Base-by-base conservation (phyloP, 2,888 invertebrate genomes). In the Ormyrus thymus region DNA sequence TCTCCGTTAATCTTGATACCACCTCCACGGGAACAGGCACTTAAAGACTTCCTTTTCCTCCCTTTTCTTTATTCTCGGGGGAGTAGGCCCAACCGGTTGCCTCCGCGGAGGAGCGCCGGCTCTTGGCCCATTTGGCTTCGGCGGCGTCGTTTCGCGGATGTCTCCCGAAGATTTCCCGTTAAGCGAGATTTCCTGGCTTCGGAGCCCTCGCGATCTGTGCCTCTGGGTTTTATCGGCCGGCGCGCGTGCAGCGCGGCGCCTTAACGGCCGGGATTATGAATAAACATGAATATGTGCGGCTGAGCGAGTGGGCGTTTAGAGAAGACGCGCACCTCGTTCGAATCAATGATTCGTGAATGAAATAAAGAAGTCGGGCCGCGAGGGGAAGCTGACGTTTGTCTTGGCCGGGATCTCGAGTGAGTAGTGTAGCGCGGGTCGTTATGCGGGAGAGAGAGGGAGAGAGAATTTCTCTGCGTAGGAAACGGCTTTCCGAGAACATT, bases 1-100 rank as follows among this genome's bases (percentile, higher is more conserved):
- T 83, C 29, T 29, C 29, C 29, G 29, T 29, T 82, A 81, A 83
- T 82, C 83, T 82, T 78, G 83, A 83, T 83, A 81, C 80, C 79
- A 58, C 65, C 46, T 9, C 50, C 13, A 45, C 58, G 79, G 51
- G 62, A 62, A 65, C 70, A 65, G 46, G 69, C 56, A 59, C 62
- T 70, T 75, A 79, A 70, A 64, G 79, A 79, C 79, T 65, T 70
- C 65, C 70, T 61, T 58, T 43, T 53, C 61, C 50, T 51, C 45
- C 13, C 15, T 7, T 62, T n/a, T 66, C 48, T 70, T 58, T 46
- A 29, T 58, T 56, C 58, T 46, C 65, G 48, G 5, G 61, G 45
- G n/a, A 50, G 50, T 59, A 29, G 29, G n/a, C 48, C 45, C 13
- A 46, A 70, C 58, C 48, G 73, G 64, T 65, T 64, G 61, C 9